Conservation (phyloP, 2,888 invertebrate genomes). For the Achlya flavicornis region DNA sequence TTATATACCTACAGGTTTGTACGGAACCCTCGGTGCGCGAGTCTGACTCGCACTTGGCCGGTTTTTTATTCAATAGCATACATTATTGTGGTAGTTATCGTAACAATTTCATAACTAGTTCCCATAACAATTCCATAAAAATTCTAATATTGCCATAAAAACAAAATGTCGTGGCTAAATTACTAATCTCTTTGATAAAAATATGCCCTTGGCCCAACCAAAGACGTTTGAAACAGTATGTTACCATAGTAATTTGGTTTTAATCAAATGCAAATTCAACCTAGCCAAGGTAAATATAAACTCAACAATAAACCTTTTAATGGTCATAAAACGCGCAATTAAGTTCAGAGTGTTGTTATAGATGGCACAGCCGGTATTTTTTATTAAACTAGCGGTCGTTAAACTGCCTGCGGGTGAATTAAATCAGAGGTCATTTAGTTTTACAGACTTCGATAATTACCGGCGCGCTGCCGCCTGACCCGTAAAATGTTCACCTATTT, state of each 20-base stretch:
- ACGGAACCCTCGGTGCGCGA: too few species aligned
- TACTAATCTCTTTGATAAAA: background rate
- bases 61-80: too few species aligned
- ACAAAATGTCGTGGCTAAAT: background rate
- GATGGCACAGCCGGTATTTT: slow-evolving; percentile 25
- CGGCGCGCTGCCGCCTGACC: slow-evolving; percentile 31
- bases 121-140: too few species aligned
- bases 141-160: background rate
- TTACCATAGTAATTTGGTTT: slow-evolving; percentile 14
- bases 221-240: background rate
- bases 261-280: slow-evolving; percentile 38
- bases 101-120: background rate
- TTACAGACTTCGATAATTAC: slow-evolving; percentile 65
- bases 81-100: background rate
- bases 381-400: slow-evolving; percentile 51
- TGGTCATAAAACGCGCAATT: slow-evolving; percentile 42
- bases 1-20: too few species aligned
- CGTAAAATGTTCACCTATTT: slow-evolving; percentile 28
- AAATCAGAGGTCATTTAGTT: slow-evolving; percentile 66
- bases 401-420: slow-evolving; percentile 54
- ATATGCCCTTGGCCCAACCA: background rate
- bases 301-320: slow-evolving; percentile 33
- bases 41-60: too few species aligned
- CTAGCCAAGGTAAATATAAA: slow-evolving; percentile 37
- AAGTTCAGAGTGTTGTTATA: slow-evolving; percentile 25